A percentile compares a stretch with the other conserved stretches of the same genome.
These are phyloP conservation scores for Ashinkailepas kermadecensis DNA, from an alignment of 2,888 invertebrate species.

Conservation along the genomic window DNA sequence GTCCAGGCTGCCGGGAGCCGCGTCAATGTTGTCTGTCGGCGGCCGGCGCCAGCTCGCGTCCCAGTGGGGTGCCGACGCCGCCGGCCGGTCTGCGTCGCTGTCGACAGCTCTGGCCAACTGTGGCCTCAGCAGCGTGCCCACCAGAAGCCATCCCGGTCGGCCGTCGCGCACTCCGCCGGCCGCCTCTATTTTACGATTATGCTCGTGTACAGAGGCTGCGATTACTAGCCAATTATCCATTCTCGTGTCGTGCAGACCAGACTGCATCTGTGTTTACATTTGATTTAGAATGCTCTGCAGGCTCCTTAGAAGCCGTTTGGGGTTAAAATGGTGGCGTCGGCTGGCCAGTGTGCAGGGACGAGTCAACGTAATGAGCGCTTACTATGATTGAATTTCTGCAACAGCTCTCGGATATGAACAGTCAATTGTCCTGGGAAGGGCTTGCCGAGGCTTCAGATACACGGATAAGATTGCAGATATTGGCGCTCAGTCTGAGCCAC, in stretches of 20 bases:
- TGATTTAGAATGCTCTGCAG: not conserved
- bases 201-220: not conserved
- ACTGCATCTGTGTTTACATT: constrained; percentile 9
- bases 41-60: not conserved
- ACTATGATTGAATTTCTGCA: constrained; percentile 17
- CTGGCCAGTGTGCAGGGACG: not conserved
- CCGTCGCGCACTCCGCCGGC: not conserved
- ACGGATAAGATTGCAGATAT: not conserved
- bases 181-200: not conserved
- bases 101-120: not conserved
- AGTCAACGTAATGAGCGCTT: constrained; percentile 1
- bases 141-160: not conserved
- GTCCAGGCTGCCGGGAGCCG: not conserved
- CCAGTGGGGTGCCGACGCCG: not conserved
- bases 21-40: not conserved
- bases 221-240: constrained; percentile 1
- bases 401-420: not conserved
- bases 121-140: not conserved
- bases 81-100: not conserved
- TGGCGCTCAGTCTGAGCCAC: not conserved
- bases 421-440: not conserved
- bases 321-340: not conserved
- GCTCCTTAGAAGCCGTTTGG: not conserved
- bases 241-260: not conserved
- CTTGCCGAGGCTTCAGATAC: not conserved